Evolutionary conservation across 2,888 invertebrate genomes (phyloP).

Genomic region (Pasiphila rectangulata): DNA sequence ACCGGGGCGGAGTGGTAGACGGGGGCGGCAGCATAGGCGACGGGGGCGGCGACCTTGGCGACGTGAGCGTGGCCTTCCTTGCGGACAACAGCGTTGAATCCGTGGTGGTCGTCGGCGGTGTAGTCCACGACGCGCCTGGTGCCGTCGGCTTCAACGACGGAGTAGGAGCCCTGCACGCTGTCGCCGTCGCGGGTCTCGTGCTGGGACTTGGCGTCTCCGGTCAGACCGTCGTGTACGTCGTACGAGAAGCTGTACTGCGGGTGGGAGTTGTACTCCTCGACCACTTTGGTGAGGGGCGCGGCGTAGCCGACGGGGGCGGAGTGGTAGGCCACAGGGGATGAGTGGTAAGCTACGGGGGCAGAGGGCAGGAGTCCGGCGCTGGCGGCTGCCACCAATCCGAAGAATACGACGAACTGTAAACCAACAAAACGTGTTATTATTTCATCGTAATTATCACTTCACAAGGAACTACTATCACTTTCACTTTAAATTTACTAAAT

Average conservation of each 20-base stretch:
- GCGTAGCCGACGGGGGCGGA: slow-evolving; percentile 39
- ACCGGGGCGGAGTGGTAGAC: slow-evolving; percentile 50
- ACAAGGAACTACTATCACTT: too few relatives aligned
- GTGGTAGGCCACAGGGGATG: slow-evolving; percentile 45
- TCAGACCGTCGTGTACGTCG: slow-evolving; percentile 61
- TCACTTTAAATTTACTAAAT: too few relatives aligned
- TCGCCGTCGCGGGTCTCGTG: slow-evolving; percentile 71
- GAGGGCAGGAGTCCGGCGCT: slow-evolving; percentile 38
- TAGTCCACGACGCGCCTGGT: slow-evolving; percentile 74
- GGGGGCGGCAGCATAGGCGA: slow-evolving; percentile 67
- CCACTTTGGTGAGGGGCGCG: slow-evolving; percentile 35
- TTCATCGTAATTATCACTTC: too few relatives aligned
- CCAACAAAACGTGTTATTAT: too few relatives aligned
- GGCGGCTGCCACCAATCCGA: slow-evolving; percentile 35
- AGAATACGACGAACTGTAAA: slow-evolving; percentile 37
- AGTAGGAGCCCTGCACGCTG: slow-evolving; percentile 73
- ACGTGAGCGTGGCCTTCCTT: slow-evolving; percentile 58
- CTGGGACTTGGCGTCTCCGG: slow-evolving; percentile 73
- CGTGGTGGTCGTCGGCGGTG: slow-evolving; percentile 70
- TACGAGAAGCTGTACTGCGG: slow-evolving; percentile 68
- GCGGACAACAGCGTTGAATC: slow-evolving; percentile 75
- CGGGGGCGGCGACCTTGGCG: slow-evolving; percentile 45
- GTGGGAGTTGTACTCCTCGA: slow-evolving; percentile 50
- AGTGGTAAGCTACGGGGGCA: slow-evolving; percentile 37
- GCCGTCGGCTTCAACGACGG: slow-evolving; percentile 72